Evolutionary conservation across 2,888 invertebrate species (phyloP).

Genomic region (Teleiodes luculella): DNA sequence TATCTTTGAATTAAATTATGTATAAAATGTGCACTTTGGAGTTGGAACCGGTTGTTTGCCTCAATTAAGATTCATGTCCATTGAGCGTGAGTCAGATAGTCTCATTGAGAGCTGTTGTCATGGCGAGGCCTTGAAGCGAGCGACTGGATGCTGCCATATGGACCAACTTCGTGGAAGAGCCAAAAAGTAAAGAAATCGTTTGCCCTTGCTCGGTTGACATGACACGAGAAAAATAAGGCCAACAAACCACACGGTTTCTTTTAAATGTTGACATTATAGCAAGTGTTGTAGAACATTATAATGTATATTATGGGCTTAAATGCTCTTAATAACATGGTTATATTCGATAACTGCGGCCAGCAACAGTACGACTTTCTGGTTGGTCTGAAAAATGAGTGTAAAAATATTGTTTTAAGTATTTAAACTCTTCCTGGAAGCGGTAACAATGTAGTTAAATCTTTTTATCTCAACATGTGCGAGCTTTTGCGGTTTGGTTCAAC

Average conservation of each 20-base stretch:
- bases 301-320: too few relatives aligned
- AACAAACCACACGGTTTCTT: too few relatives aligned
- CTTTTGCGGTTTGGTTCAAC: too few relatives aligned
- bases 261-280: too few relatives aligned
- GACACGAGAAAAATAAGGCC: background rate
- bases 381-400: too few relatives aligned
- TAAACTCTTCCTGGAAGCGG: too few relatives aligned
- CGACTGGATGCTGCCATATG: background rate
- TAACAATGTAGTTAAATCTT: background rate
- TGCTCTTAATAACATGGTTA: too few relatives aligned
- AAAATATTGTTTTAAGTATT: too few relatives aligned
- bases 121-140: conserved; percentile 26
- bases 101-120: conserved; percentile 59
- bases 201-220: background rate
- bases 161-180: background rate
- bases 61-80: conserved; percentile 71
- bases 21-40: conserved; percentile 42
- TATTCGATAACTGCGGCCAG: too few relatives aligned
- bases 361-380: too few relatives aligned
- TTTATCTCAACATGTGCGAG: background rate
- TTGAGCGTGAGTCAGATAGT: conserved; percentile 62
- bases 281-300: too few relatives aligned
- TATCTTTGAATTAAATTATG: background rate
- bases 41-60: conserved; percentile 40
- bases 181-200: background rate